phyloP scores from a whole-genome alignment of 2,888 invertebrate species.

The Phoronis australis region DNA sequence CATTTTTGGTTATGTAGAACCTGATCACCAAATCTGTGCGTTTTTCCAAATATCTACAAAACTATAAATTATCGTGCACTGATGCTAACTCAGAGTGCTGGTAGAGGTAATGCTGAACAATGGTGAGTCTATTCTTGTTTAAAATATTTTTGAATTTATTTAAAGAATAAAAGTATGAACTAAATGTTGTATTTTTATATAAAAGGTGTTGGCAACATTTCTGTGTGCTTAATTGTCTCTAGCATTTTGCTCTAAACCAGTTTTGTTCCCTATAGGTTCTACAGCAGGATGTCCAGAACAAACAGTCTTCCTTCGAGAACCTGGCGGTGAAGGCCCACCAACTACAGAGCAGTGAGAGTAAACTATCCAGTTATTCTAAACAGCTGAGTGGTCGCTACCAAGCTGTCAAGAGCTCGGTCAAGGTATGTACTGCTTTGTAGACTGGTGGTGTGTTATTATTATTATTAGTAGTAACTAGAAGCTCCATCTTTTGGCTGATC shows the following conservation, averaged over 20 bases:
- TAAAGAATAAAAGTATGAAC: background rate
- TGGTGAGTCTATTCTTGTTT: too few species aligned
- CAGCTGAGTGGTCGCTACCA: conserved; percentile 73
- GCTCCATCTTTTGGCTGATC: too few species aligned
- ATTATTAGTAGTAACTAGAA: too few species aligned
- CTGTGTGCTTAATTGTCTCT: background rate
- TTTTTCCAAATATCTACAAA: too few species aligned
- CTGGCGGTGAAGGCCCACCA: conserved; percentile 82
- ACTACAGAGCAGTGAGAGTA: conserved; percentile 75
- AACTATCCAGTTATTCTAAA: conserved; percentile 77
- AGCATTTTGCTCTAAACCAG: background rate
- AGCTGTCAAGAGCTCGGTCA: conserved; percentile 36
- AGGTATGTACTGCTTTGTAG: too few species aligned
- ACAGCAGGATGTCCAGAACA: conserved; percentile 68
- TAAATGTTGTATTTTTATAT: background rate
- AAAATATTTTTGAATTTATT: background rate
- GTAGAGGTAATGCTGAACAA: too few species aligned
- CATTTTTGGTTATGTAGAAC: too few species aligned
- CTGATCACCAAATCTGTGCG: too few species aligned
- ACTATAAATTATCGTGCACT: too few species aligned
- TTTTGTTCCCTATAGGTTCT: conserved; percentile 16
- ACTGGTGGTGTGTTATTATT: too few species aligned
- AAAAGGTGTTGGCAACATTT: background rate
- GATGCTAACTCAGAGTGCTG: too few species aligned
- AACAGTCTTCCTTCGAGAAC: conserved; percentile 79